Conservation (phyloP, 2,888 invertebrate species). For the Tipula confusa region DNA sequence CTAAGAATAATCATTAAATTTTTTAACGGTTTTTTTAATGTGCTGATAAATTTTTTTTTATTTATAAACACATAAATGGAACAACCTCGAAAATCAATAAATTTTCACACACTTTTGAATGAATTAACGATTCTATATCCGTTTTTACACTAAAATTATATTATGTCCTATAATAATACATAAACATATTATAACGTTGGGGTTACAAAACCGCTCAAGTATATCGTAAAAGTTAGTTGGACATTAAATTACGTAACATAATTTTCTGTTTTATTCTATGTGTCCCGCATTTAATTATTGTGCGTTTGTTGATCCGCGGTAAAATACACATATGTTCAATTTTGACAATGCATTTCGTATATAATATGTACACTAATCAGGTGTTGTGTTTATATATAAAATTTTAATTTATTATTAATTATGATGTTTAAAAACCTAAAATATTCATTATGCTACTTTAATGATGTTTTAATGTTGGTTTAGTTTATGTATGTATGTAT, state of each 20-base stretch:
- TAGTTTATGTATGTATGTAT: no score
- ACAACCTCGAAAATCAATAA: background rate
- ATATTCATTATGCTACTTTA: background rate
- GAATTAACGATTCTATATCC: background rate
- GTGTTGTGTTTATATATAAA: background rate
- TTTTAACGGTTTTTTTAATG: slow-evolving; percentile 21
- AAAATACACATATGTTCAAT: background rate
- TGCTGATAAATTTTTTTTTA: background rate
- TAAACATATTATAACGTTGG: no score
- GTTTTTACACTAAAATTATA: background rate
- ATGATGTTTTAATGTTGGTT: slow-evolving; percentile 20
- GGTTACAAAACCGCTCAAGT: background rate
- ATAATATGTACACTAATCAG: background rate
- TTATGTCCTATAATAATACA: background rate
- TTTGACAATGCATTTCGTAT: background rate
- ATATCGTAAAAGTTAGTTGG: background rate
- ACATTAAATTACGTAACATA: background rate
- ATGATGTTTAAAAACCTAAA: background rate
- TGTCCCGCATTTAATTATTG: background rate
- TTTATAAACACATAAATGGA: no score
- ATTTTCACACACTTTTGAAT: background rate
- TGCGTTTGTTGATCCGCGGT: slow-evolving; percentile 3
- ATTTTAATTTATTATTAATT: background rate
- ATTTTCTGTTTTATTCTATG: background rate
- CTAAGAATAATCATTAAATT: background rate